A percentile compares a stretch with the other conserved stretches of the same genome.
phyloP scores from a whole-genome alignment of 2,113 vertebrate species.

The Sminthopsis crassicaudata region DNA sequence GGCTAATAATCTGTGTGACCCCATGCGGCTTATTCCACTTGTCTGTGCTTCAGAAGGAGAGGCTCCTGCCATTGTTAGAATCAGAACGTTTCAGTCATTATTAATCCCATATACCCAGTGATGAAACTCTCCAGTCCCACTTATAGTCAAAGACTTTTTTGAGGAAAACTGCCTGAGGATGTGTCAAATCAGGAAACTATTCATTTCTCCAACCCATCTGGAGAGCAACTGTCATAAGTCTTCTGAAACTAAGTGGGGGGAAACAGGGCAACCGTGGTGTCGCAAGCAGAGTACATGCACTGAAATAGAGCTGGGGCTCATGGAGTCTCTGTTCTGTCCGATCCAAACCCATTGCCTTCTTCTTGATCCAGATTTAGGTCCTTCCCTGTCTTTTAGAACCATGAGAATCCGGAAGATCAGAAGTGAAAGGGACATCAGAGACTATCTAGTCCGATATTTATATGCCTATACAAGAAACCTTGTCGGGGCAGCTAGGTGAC shows the following conservation, averaged over 20 bases:
- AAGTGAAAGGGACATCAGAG: background rate
- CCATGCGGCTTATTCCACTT: background rate
- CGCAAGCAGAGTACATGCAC: background rate
- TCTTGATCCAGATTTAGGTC: background rate
- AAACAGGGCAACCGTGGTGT: background rate
- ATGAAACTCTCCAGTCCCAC: background rate
- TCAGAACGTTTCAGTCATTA: background rate
- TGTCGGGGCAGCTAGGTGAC: too few relatives aligned
- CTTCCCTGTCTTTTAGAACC: background rate
- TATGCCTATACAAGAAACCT: background rate
- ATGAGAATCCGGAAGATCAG: background rate
- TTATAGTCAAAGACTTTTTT: background rate
- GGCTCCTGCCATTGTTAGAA: background rate
- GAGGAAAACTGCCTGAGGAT: background rate
- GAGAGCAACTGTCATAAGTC: background rate
- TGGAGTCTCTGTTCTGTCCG: background rate
- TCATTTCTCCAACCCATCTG: background rate
- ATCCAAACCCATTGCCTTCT: background rate
- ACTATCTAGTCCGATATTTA: background rate
- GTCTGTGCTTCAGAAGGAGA: background rate
- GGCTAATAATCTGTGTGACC: background rate
- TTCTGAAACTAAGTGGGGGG: background rate
- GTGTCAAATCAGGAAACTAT: background rate
- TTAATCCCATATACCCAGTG: background rate
- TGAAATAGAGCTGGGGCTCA: background rate